Evolutionary conservation across 2,113 vertebrate species (phyloP).

Genomic region (Calypte anna): DNA sequence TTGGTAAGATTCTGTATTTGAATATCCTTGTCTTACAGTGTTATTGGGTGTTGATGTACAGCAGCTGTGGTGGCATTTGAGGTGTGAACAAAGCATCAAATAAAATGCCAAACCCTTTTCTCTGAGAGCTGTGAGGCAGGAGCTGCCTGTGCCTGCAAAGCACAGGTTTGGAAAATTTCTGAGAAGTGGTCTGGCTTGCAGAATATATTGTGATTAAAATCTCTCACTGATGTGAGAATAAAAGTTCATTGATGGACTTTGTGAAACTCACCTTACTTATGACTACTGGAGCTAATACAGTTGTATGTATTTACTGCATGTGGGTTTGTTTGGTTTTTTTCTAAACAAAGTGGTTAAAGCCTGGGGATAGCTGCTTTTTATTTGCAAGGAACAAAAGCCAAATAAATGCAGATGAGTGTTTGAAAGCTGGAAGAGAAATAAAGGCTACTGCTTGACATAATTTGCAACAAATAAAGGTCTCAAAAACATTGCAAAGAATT

Average conservation of each 20-base stretch:
- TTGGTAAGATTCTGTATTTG: background rate
- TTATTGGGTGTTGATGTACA: background rate
- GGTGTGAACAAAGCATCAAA: background rate
- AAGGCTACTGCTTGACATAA: background rate
- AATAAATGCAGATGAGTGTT: background rate
- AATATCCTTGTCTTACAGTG: background rate
- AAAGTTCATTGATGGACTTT: background rate
- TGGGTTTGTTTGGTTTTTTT: background rate
- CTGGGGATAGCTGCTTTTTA: background rate
- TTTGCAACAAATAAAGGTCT: background rate
- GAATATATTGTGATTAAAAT: background rate
- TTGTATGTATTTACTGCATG: background rate
- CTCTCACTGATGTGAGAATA: fast-evolving
- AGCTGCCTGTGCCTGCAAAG: background rate
- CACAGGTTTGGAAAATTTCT: background rate
- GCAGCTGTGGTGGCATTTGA: background rate
- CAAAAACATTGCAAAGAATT: background rate
- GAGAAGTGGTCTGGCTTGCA: background rate
- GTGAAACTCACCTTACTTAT: background rate
- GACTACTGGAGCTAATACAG: background rate
- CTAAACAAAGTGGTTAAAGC: background rate
- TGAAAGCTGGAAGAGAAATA: background rate
- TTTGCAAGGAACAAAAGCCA: background rate
- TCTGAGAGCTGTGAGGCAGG: background rate
- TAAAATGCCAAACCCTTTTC: background rate